Base-by-base conservation (phyloP, 2,888 invertebrate species). In the Plebejus argus region DNA sequence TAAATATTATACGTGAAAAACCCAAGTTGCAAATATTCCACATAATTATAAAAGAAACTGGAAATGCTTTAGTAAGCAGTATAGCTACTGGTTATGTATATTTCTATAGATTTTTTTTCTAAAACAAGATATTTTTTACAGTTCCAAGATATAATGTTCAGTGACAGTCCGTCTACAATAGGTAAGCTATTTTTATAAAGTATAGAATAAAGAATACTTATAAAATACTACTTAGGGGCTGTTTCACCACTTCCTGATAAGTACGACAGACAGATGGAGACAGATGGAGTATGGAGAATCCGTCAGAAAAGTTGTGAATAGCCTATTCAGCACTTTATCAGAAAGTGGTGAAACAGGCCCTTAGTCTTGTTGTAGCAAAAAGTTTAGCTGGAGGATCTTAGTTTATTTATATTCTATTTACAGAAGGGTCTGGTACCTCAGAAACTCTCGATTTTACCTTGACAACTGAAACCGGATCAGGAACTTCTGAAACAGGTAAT, bases 141-240 rank as follows among this genome's bases (percentile, higher is more conserved):
- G 76, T 76, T 77, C 10, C 8, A 20, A 56, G 78, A 77, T n/a
- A 66, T 78, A n/a, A 87, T 87, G 86, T 82, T 86, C 75, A 88
- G 88, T 74, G 89, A 89, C 76, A 80, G 83, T 76, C 83, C 86
- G 45, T 79, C 78, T 66, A 82, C 8, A 23, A 53, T 74, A 28
- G 74, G 74, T 53, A 23, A 15, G 74, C n/a, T 49, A 18, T 39
- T 10, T n/a, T 70, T 33, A 70, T 15, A 33, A 28, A n/a, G 35
- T 70, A 66, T 15, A 58, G 0, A 28, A 66, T 66, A 4, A 28
- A 15, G 66, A 23, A 15, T 28, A 66, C 7, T 66, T 12, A 15
- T 28, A 66, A 15, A 61, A 61, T 61, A 66, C 23, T 12, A 23
- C 23, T 28, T 58, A n/a, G 23, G n/a, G n/a, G n/a, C n/a, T n/a